Evolutionary conservation across 2,888 invertebrate genomes (phyloP).

Genomic region (Ennomos quercinarius): DNA sequence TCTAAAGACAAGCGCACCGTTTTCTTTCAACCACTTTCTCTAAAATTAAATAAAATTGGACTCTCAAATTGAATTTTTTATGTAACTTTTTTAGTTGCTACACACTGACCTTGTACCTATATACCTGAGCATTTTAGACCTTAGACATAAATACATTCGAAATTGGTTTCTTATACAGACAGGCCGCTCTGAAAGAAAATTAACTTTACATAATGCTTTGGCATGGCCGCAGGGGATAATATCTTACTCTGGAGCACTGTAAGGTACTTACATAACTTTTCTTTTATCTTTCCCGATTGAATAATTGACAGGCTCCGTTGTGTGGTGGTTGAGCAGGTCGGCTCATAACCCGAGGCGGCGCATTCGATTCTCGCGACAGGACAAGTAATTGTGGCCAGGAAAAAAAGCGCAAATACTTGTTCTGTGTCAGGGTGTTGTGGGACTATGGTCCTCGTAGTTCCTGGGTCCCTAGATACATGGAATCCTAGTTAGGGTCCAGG

Average conservation of each 20-base stretch:
- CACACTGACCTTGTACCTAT: constrained; percentile 14
- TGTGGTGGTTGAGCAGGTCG: too few species aligned
- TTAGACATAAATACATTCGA: constrained; percentile 21
- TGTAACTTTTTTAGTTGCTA: constrained; percentile 17
- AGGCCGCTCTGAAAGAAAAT: constrained; percentile 30
- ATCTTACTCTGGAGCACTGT: constrained; percentile 9
- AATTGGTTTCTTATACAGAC: constrained; percentile 26
- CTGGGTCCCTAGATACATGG: too few species aligned
- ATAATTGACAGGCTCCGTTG: too few species aligned
- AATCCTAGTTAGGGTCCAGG: too few species aligned
- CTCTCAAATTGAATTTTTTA: constrained; percentile 10
- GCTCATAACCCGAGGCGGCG: too few species aligned
- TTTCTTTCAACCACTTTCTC: constrained; percentile 4
- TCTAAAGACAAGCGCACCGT: constrained; percentile 8
- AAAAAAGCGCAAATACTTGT: too few species aligned
- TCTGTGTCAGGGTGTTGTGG: too few species aligned
- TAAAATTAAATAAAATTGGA: constrained; percentile 8
- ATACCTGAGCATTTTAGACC: too few species aligned
- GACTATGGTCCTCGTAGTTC: too few species aligned
- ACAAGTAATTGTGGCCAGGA: too few species aligned
- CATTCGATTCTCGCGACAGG: too few species aligned
- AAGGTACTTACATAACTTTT: not conserved
- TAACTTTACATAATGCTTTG: constrained; percentile 32
- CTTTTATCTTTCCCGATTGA: not conserved
- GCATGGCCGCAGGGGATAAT: constrained; percentile 12